These are phyloP conservation scores for Hiodon tergisus DNA, from an alignment of 2,113 vertebrate genomes.

Conservation along the genomic window DNA sequence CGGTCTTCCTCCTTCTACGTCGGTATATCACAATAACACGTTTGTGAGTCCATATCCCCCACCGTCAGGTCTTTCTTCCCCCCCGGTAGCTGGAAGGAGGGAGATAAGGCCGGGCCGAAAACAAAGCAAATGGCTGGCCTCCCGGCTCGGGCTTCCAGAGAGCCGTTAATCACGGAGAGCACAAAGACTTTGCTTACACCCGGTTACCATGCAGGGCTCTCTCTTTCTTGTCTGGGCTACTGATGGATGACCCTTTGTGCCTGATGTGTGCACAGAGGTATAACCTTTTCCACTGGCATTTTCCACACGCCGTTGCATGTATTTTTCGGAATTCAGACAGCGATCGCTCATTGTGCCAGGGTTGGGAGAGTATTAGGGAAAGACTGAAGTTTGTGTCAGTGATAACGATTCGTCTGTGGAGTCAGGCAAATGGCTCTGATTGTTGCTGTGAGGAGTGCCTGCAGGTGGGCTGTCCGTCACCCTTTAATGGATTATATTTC, in stretches of 20 bases:
- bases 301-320: background rate
- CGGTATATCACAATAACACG: constrained; percentile 17
- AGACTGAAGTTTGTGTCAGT: background rate
- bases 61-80: background rate
- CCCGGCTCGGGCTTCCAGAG: background rate
- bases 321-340: background rate
- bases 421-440: too few relatives aligned
- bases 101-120: constrained; percentile 14
- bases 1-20: background rate
- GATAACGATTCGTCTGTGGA: background rate
- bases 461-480: too few relatives aligned
- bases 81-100: constrained; percentile 18
- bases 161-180: constrained; percentile 18
- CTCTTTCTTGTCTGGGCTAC: constrained; percentile 13
- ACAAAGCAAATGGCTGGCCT: constrained; percentile 12
- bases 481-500: too few relatives aligned
- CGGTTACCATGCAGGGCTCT: constrained; percentile 15
- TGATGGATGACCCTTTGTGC: constrained; percentile 23
- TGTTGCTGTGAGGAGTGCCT: too few relatives aligned
- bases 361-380: background rate
- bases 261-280: background rate
- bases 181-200: constrained; percentile 12
- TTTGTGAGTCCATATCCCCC: constrained; percentile 9
- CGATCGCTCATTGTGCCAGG: background rate
- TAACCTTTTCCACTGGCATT: background rate